Base-by-base conservation (phyloP, 2,113 vertebrate genomes). In the Antennarius striatus region DNA sequence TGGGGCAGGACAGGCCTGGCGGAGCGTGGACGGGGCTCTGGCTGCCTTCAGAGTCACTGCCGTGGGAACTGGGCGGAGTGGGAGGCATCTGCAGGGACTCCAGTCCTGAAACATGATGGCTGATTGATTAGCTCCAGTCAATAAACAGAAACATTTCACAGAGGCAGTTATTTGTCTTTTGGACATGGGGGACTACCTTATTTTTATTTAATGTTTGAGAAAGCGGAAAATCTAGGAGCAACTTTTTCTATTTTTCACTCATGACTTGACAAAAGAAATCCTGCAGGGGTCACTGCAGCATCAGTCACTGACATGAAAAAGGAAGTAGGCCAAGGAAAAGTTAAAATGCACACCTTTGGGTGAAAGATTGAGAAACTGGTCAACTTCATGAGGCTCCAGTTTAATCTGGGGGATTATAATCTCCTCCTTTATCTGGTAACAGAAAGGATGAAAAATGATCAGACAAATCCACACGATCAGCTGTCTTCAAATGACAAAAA, bases 311-410 rank as follows among this genome's bases (percentile, higher is more conserved):
- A 17, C 28, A 29, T 56, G 16, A 11, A 56, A 17, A 4, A 42
- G 8, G 46, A 14, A 10, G 4, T 5, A 43, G 48, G 39, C 40
- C 3, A 10, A 17, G 1, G 12, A 3, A 36, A 45, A 15, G 6
- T 3, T 13, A 28, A 4, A 30, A 13, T 15, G 15, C 83, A 62
- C 67, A 93, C 93, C 96, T 91, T 98, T 98, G 60, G 95, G 92
- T 55, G 96, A 96, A 49, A 99, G 91, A 84, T 99, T 99, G 49
- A 99, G 93, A 77, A 99, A 99, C 89, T 97, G 97, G 86, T 99
- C 98, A 69, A 99, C 98, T 88, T 99, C 96, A 30, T 99, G 98
- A n/a, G 96, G 96, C 72, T 99, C 97, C 92, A 99, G 79, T 75
- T 99, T 99, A 60, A 99, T 96, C 90, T 98, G 93, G 5, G 96